These are phyloP conservation scores for Parasteatoda lunata DNA, from an alignment of 2,888 invertebrate species.

Conservation along the genomic window DNA sequence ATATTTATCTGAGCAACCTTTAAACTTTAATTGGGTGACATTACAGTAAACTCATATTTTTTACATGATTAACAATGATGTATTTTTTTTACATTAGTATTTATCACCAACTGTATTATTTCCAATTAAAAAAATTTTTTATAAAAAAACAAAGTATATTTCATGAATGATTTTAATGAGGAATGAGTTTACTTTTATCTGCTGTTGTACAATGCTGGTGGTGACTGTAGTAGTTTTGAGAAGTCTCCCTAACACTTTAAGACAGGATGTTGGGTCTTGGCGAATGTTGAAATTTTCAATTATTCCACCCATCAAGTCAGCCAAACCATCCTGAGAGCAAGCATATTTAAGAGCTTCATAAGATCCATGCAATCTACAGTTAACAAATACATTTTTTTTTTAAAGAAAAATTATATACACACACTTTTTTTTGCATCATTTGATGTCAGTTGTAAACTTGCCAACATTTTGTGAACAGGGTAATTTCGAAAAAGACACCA, in stretches of 20 bases:
- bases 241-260: constrained; percentile 45
- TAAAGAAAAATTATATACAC: too few species aligned
- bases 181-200: constrained; percentile 44
- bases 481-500: too few species aligned
- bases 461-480: too few species aligned
- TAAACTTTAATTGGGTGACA: too few species aligned
- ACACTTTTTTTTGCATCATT: too few species aligned
- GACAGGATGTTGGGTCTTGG: constrained; percentile 63
- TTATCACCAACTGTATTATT: too few species aligned
- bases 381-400: neutral
- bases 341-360: constrained; percentile 95
- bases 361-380: constrained; percentile 86
- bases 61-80: too few species aligned
- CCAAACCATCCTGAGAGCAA: constrained; percentile 88
- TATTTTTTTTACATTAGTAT: too few species aligned
- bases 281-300: constrained; percentile 84
- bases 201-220: constrained; percentile 61
- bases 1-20: too few species aligned
- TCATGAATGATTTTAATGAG: neutral
- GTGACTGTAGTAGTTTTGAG: constrained; percentile 58
- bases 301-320: constrained; percentile 91
- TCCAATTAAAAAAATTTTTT: too few species aligned
- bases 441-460: too few species aligned
- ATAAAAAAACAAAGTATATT: neutral
- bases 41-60: too few species aligned